A percentile compares a stretch with the other conserved stretches of the same genome.
Evolutionary conservation across 2,113 vertebrate species (phyloP).

Genomic region (Choloepus hoffmanni): DNA sequence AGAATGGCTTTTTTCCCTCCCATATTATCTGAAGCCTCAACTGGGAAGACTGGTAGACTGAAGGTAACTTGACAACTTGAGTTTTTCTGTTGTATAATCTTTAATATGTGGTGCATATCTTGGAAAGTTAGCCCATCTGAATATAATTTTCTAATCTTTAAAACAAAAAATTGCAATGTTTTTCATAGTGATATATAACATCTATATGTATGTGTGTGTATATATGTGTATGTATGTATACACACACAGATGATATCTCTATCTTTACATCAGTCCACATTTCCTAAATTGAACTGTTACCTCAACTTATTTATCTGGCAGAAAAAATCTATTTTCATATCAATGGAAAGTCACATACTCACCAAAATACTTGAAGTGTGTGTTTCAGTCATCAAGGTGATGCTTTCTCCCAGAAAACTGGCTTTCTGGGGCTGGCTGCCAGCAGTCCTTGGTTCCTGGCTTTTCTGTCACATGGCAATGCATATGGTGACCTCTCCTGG

Average conservation of each 20-base stretch:
- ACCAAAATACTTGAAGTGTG: neutral
- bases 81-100: neutral
- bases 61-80: neutral
- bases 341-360: neutral
- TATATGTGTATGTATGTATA: neutral
- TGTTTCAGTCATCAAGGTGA: too few species aligned
- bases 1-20: neutral
- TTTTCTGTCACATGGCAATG: too few species aligned
- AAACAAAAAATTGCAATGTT: neutral
- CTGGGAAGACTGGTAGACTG: neutral
- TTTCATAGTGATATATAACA: neutral
- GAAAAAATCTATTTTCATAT: conserved; percentile 17
- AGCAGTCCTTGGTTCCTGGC: too few species aligned
- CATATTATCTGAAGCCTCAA: neutral
- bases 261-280: neutral
- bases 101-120: neutral
- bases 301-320: conserved; percentile 11
- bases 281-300: neutral
- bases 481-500: too few species aligned
- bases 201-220: neutral
- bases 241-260: neutral
- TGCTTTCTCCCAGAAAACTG: too few species aligned
- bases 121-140: neutral
- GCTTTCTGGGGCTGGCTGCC: too few species aligned
- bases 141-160: neutral